Evolutionary conservation across 2,113 vertebrate species (phyloP), one percentile per base, ranked within the genome.

Genomic region (Nannobrachium achirus): DNA sequence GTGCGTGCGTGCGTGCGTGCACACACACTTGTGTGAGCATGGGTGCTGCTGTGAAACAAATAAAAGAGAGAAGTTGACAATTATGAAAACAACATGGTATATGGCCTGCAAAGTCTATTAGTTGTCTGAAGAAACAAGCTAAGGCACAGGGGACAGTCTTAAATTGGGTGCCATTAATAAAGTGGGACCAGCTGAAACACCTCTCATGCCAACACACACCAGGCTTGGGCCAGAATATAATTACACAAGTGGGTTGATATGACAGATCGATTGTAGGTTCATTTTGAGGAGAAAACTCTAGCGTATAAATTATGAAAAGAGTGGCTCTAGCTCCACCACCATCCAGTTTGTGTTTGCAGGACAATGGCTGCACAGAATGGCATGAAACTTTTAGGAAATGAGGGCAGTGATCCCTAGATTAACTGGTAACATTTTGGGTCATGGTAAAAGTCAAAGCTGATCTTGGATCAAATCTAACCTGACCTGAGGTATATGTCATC

Each of bases 71-170:
- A 13, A 33, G 25, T 3, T 33, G 25, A 33, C 25, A n/a, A 48
- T 14, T 2, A 48, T 14, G 13, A 6, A 51, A 18, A 51, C 49
- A 51, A 10, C 18, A 16, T 51, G 49, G 45, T 14, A 48, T 14
- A 48, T 48, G 45, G 45, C 45, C 11, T 14, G 45, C 13, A 10
- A 40, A 19, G 46, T 56, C 53, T 71, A 67, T 73, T 61, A 56
- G 33, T 45, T 67, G 55, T 69, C 62, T 56, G 44, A 61, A 56
- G 63, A 48, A 48, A 48, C 14, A 48, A 33, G 25, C 57, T 67
- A 3, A 4, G 41, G 25, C 45, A 71, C 59, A 62, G 15, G 45
- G 45, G 66, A 53, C 8, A 0, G 59, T 11, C 56, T 33, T 11
- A 10, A 33, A 33, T 33, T 33, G 25, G 25, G 25, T 33, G 25